Evolutionary conservation across 2,888 invertebrate species (phyloP).

Genomic region (Ischnura elegans): DNA sequence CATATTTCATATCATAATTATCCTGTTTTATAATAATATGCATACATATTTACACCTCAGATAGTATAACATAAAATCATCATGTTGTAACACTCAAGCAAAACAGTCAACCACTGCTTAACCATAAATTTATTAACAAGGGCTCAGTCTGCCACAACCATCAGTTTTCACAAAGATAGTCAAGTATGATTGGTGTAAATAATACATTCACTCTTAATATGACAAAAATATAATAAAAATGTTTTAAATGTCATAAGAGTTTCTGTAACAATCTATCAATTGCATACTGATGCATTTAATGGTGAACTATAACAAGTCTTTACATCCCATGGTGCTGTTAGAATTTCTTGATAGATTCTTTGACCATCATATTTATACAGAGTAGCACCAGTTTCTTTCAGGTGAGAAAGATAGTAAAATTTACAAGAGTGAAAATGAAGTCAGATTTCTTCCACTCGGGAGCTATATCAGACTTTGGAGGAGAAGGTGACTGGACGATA

Average conservation of each 20-base stretch:
- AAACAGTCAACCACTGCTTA: constrained; percentile 46
- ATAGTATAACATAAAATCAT: neutral
- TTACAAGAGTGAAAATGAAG: constrained; percentile 24
- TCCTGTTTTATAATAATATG: no score
- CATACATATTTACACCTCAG: constrained; percentile 3
- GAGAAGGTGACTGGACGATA: constrained; percentile 88
- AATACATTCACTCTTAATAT: neutral
- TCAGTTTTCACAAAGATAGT: constrained; percentile 45
- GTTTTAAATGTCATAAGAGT: neutral
- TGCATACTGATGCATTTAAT: neutral
- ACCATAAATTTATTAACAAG: constrained; percentile 58
- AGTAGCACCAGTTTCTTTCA: constrained; percentile 21
- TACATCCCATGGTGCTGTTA: constrained; percentile 27
- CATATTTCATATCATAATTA: constrained; percentile 9
- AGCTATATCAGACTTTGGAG: constrained; percentile 53
- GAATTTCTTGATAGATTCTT: neutral
- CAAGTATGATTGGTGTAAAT: constrained; percentile 28
- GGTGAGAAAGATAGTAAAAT: neutral
- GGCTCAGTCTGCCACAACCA: constrained; percentile 45
- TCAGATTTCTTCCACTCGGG: neutral
- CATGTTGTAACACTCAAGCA: constrained; percentile 21
- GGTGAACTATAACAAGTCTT: constrained; percentile 35
- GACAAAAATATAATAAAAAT: constrained; percentile 24
- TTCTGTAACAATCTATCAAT: constrained; percentile 25
- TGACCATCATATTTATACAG: neutral